These are phyloP conservation scores for Chrysochloris asiatica DNA, from an alignment of 2,113 vertebrate genomes.

Conservation along the genomic window DNA sequence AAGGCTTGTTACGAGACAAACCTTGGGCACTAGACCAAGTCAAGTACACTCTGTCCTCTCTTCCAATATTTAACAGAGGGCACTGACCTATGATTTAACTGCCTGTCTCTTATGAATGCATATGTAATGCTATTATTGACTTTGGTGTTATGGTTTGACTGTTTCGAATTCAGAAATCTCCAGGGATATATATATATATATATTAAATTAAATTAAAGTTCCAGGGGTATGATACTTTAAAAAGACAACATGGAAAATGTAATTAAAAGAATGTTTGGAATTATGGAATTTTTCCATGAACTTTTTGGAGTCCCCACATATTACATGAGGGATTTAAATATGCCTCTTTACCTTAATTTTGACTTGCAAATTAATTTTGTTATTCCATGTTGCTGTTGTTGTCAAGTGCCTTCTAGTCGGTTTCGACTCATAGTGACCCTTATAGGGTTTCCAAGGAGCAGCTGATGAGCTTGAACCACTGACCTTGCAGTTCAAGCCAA, in stretches of 20 bases:
- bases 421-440: too few species aligned
- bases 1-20: not conserved
- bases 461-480: too few species aligned
- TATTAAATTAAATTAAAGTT: too few species aligned
- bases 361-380: too few species aligned
- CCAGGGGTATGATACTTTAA: too few species aligned
- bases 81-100: not conserved
- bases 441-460: too few species aligned
- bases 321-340: not conserved
- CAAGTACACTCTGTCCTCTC: slow-evolving; percentile 40
- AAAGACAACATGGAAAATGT: too few species aligned
- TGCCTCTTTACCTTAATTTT: not conserved
- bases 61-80: not conserved
- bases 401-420: too few species aligned
- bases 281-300: too few species aligned
- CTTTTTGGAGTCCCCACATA: not conserved
- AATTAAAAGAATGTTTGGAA: too few species aligned
- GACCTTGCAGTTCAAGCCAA: too few species aligned
- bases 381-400: not conserved
- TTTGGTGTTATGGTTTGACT: not conserved
- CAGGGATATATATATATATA: too few species aligned
- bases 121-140: not conserved
- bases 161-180: not conserved
- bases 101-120: not conserved
- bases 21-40: not conserved